Percentiles rank a stretch among this genome's conserved stretches.
phyloP scores from a whole-genome alignment of 23 tunicate species.

The Oikopleura vanhoeffeni region DNA sequence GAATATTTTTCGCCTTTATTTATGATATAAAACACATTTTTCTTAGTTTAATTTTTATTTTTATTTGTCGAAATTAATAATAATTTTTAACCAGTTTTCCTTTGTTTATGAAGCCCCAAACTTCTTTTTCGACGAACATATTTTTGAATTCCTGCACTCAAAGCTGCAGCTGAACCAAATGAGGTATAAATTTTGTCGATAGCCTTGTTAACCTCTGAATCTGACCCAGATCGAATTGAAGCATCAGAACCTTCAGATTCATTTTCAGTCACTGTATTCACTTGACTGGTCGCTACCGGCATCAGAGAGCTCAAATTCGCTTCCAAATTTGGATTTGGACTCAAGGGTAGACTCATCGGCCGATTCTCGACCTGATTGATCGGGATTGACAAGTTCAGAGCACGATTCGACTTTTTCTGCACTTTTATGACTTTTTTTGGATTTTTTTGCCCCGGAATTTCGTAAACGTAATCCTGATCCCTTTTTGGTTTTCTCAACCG shows the following conservation, averaged over 20 bases:
- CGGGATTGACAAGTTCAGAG: too few species aligned
- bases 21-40: too few species aligned
- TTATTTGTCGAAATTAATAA: too few species aligned
- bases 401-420: background rate
- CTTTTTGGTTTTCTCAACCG: background rate
- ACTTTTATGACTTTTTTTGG: background rate
- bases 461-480: background rate
- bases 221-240: background rate
- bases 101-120: background rate
- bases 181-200: background rate
- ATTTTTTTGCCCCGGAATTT: background rate
- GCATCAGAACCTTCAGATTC: background rate
- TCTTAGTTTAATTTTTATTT: too few species aligned
- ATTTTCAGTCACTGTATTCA: background rate
- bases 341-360: too few species aligned
- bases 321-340: too few species aligned
- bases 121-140: background rate
- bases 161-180: background rate
- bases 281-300: background rate
- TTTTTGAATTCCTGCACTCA: background rate
- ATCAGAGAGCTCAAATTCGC: background rate
- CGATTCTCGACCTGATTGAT: too few species aligned
- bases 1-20: background rate
- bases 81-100: too few species aligned
- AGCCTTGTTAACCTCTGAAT: background rate